Evolutionary conservation across 2,113 vertebrate species (phyloP).

Genomic region (Chloroceryle aenea): DNA sequence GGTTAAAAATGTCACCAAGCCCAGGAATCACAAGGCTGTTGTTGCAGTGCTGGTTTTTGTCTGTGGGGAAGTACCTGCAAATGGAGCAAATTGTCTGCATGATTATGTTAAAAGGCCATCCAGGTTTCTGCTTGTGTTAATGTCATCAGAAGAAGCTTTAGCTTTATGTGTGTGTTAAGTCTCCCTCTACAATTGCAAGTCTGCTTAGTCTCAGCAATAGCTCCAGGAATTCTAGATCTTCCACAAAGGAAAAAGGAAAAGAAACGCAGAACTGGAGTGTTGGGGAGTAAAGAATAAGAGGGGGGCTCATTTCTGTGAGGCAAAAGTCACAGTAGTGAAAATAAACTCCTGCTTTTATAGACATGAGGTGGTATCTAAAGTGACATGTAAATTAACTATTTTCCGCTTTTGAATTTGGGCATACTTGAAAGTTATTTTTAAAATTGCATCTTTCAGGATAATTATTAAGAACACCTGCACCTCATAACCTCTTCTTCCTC

Average conservation of each 20-base stretch:
- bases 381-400: rapidly evolving
- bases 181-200: not conserved
- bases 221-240: not conserved
- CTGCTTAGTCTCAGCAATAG: not conserved
- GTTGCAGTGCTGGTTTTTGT: not conserved
- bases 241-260: not conserved
- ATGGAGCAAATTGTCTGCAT: not conserved
- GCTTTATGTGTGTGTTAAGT: not conserved
- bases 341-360: not conserved
- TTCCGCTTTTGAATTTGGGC: not conserved
- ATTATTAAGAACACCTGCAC: not conserved
- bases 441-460: not conserved
- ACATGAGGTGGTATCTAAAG: not conserved
- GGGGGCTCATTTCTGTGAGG: not conserved
- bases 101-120: not conserved
- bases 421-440: not conserved
- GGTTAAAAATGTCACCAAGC: not conserved
- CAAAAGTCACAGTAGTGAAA: not conserved
- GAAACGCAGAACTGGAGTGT: not conserved
- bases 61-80: not conserved
- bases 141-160: not conserved
- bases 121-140: not conserved
- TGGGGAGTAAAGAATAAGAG: not conserved
- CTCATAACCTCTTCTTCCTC: not conserved
- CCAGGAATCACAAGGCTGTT: not conserved